Evolutionary conservation across 37 sponge, comb jelly and placozoan genomes (phyloP).

Genomic region (Eunapius fragilis): DNA sequence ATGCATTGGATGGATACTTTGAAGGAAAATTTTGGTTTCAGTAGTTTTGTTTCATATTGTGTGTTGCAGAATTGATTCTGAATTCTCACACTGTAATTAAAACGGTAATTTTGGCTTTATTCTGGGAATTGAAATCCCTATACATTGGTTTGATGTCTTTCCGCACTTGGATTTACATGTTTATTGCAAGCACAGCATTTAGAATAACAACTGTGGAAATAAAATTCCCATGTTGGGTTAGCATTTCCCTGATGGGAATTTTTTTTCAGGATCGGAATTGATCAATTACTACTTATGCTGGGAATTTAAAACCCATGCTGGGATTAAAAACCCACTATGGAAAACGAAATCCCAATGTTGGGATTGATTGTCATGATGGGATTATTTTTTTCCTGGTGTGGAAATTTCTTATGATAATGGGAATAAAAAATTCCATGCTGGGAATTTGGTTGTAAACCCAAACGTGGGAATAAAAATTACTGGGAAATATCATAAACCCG

Average conservation of each 20-base stretch:
- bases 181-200: background rate
- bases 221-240: no score
- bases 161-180: background rate
- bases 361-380: no score
- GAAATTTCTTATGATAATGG: no score
- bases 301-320: no score
- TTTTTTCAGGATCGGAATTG: no score
- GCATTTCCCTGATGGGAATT: no score
- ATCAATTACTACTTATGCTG: no score
- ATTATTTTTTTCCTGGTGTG: no score
- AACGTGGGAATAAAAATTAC: background rate
- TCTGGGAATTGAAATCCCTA: background rate
- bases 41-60: background rate
- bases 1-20: background rate
- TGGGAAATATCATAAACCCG: background rate
- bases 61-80: background rate
- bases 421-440: background rate
- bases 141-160: background rate
- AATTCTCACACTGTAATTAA: background rate
- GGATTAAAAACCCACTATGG: no score
- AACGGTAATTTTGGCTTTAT: background rate
- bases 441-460: background rate
- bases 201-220: background rate
- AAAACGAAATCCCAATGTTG: no score
- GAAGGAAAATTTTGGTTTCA: background rate